phyloP scores from a whole-genome alignment of 2,113 vertebrate genomes.

The Alectura lathami region DNA sequence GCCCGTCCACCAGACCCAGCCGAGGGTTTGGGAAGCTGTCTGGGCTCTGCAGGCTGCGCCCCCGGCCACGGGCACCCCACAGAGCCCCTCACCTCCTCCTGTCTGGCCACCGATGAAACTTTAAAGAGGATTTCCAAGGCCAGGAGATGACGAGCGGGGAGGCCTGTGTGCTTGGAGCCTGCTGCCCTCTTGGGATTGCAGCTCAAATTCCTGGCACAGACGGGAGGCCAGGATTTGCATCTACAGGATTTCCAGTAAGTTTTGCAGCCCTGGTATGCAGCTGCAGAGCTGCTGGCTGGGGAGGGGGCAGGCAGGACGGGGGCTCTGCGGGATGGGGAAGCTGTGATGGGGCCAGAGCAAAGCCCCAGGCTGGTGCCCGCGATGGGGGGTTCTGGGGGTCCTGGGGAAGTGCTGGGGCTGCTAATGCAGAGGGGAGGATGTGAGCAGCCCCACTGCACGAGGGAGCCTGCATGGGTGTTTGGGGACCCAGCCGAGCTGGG shows the following conservation, averaged over 20 bases:
- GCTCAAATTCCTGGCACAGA: conserved; percentile 57
- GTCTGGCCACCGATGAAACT: neutral
- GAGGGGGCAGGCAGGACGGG: rapidly evolving
- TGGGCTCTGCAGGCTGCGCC: neutral
- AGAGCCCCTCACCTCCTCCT: rapidly evolving
- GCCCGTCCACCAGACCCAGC: rapidly evolving
- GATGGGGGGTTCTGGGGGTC: rapidly evolving
- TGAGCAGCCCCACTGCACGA: rapidly evolving
- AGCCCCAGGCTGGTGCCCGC: neutral
- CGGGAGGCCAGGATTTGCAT: neutral
- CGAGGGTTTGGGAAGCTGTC: neutral
- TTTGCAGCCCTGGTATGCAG: conserved; percentile 31
- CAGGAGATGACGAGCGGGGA: neutral
- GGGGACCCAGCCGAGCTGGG: neutral
- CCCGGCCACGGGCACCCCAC: rapidly evolving
- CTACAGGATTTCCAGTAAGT: conserved; percentile 64
- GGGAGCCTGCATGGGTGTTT: neutral
- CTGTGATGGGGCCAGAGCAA: rapidly evolving
- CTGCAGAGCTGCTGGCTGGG: neutral
- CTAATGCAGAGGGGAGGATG: rapidly evolving
- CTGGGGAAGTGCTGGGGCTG: neutral
- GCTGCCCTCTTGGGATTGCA: conserved; percentile 51
- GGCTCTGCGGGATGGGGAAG: neutral
- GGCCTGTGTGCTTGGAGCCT: neutral
- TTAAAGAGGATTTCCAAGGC: neutral